phyloP scores from a whole-genome alignment of 1,140 invertebrate species.

The Heterodera carotae region DNA sequence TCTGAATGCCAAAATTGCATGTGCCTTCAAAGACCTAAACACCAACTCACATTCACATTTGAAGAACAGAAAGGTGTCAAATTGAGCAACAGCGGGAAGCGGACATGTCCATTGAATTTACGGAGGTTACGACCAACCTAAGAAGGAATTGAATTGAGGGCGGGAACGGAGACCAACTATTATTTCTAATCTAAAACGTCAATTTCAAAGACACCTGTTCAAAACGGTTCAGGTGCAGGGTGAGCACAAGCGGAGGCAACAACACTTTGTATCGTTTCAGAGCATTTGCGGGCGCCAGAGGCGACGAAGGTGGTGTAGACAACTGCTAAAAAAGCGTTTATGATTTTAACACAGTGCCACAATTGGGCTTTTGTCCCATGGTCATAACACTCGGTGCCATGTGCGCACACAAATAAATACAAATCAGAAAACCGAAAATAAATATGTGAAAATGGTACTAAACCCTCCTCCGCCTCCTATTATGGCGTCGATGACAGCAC shows the following conservation, averaged over 20 bases:
- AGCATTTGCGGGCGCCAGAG: conserved; percentile 72
- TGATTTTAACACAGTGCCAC: too few species aligned
- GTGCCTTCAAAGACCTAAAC: too few species aligned
- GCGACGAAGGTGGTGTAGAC: not conserved
- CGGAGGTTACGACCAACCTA: conserved; percentile 70
- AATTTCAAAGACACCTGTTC: conserved; percentile 67
- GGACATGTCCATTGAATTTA: conserved; percentile 78
- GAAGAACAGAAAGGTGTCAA: conserved; percentile 86
- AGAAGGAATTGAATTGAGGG: too few species aligned
- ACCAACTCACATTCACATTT: conserved; percentile 73
- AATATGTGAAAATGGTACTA: too few species aligned
- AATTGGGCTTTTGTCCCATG: too few species aligned
- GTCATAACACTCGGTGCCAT: too few species aligned
- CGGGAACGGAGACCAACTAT: not conserved
- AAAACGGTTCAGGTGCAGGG: conserved; percentile 86
- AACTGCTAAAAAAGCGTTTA: conserved; percentile 2
- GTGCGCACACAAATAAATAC: too few species aligned
- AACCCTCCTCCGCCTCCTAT: too few species aligned
- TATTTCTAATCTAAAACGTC: conserved; percentile 5
- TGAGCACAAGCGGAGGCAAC: conserved; percentile 85
- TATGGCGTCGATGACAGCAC: too few species aligned
- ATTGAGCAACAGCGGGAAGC: conserved; percentile 83
- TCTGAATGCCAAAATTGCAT: too few species aligned
- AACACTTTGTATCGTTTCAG: conserved; percentile 88
- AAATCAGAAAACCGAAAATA: too few species aligned